Evolutionary conservation across 2,113 vertebrate genomes (phyloP), one percentile per base, ranked within the genome.

Genomic region (Lasiurus borealis): DNA sequence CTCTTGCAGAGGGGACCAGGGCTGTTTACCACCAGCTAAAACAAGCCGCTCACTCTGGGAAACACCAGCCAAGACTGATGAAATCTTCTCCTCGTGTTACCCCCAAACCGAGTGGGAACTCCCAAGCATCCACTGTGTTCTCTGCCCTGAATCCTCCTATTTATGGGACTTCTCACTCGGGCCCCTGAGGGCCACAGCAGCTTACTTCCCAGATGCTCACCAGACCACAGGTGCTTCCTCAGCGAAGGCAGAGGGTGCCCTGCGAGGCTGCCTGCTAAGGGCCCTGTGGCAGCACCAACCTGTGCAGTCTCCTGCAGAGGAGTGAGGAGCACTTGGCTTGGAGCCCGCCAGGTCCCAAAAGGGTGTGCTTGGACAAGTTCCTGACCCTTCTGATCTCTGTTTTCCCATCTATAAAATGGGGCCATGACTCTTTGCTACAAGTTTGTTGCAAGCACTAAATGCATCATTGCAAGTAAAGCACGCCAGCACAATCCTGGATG

Each of bases 381-480:
- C 52, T 34, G 13, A 31, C 59, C 48, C 6, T 44, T 85, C 59
- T 54, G 82, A 68, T 29, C 86, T 66, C 48, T 48, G 73, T 85
- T 31, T 90, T 46, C 85, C 87, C 64, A 6, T 23, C 46, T 62
- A 0, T 25, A 25, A 57, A 54, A 25, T 2, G 12, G 8, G 23
- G 16, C 72, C 48, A 8, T 21, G 18, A 15, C 1, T 54, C 80
- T 85, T 69, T 27, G 69, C 81, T n/a, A n/a, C 10, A 21, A 52
- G 62, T 27, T 19, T 50, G 12, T 9, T 15, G 19, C 9, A 8
- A 80, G 23, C 54, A 6, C 27, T 8, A 16, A 23, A 5, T 0
- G 19, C 15, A 0, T 16, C 1, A 0, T 2, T 31, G 16, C 27
- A 0, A 1, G 14, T 21, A 9, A 44, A 50, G 34, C 25, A 6